Conservation (phyloP, 2,113 vertebrate species). For the Cyanocitta stelleri region DNA sequence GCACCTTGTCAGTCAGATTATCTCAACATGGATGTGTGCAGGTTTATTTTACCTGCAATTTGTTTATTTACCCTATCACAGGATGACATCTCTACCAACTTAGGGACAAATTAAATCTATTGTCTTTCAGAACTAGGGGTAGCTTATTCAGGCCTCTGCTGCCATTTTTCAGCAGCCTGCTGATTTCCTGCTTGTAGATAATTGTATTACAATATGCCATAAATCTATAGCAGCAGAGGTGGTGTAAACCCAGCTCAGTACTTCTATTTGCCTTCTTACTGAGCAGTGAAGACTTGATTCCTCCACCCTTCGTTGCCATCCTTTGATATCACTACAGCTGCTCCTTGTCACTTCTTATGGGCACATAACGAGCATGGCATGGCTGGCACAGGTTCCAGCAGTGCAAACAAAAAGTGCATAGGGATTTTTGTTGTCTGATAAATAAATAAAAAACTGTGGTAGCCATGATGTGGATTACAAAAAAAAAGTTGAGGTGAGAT, state of each 20-base stretch:
- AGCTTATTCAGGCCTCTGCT: background rate
- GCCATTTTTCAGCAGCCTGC: background rate
- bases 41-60: background rate
- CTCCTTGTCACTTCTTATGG: background rate
- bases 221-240: background rate
- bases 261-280: background rate
- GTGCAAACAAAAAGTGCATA: background rate
- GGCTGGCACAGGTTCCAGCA: background rate
- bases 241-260: background rate
- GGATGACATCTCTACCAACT: background rate
- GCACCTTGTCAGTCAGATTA: background rate
- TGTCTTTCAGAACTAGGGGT: background rate
- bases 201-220: background rate
- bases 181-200: background rate
- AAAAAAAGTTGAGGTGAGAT: too few relatives aligned
- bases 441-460: background rate
- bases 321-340: background rate
- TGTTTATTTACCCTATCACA: conserved; percentile 9
- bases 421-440: background rate
- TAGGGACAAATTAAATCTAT: background rate
- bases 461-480: background rate
- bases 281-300: background rate
- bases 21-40: background rate
- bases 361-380: rapidly evolving
- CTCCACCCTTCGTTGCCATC: background rate